Evolutionary conservation across 2,113 vertebrate species (phyloP).

Genomic region (Menidia beryllina): DNA sequence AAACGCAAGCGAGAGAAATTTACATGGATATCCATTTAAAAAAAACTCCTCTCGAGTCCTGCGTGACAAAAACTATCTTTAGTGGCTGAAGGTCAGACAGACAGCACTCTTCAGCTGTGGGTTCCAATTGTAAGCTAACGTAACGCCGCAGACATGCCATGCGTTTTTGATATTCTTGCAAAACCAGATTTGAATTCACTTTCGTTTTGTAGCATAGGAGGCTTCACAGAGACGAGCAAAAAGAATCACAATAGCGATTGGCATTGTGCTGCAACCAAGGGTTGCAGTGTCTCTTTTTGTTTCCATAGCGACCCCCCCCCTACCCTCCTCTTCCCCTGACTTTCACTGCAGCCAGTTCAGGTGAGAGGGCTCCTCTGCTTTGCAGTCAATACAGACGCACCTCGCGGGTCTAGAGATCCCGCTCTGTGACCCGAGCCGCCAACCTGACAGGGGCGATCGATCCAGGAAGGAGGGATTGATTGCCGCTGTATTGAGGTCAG

Average conservation of each 20-base stretch:
- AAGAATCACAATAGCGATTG: slow-evolving; percentile 28
- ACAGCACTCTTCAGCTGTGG: background rate
- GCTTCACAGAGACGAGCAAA: slow-evolving; percentile 13
- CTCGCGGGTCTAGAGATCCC: slow-evolving; percentile 30
- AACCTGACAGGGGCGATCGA: slow-evolving; percentile 55
- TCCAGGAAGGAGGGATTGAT: slow-evolving; percentile 53
- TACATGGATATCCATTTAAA: background rate
- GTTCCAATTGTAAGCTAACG: slow-evolving; percentile 18
- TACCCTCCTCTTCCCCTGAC: too few relatives aligned
- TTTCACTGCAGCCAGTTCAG: slow-evolving; percentile 61
- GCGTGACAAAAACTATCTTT: slow-evolving; percentile 10
- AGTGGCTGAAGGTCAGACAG: background rate
- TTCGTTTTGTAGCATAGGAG: background rate
- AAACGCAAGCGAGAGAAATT: slow-evolving; percentile 11
- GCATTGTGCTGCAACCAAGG: slow-evolving; percentile 50
- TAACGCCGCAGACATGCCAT: slow-evolving; percentile 3
- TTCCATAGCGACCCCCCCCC: slow-evolving; percentile 75
- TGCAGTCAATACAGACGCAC: slow-evolving; percentile 59
- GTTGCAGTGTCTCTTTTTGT: slow-evolving; percentile 71
- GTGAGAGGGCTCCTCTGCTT: slow-evolving; percentile 57
- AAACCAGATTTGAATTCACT: slow-evolving; percentile 19
- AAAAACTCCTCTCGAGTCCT: background rate
- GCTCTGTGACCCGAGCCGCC: slow-evolving; percentile 38
- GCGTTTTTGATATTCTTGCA: background rate
- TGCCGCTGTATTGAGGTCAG: slow-evolving; percentile 52